Base-by-base conservation (phyloP, 2,888 invertebrate species). In the Apoda limacodes region DNA sequence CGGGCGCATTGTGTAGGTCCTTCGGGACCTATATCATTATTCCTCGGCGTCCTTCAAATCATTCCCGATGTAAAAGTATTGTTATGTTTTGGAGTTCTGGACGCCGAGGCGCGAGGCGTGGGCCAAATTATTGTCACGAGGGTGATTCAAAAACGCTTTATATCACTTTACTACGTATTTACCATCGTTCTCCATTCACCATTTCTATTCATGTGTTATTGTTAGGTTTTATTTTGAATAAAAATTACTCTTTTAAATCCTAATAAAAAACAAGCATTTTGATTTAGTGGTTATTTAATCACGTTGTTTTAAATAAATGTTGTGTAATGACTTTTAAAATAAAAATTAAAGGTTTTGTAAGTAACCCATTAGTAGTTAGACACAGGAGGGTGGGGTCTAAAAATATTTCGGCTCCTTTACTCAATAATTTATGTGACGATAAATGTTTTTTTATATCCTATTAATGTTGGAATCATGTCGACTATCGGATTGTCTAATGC, bases 11-110 rank as follows among this genome's bases (percentile, higher is more conserved):
- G 74, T 78, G 63, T 60, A 39, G 50, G 62, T 76, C 78, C 76
- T 71, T 60, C 47, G 78, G 68, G 76, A 75, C 69, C 69, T 71
- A 74, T 72, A 67, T 71, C 70, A 74, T 76, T 71, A 69, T 68
- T 64, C 60, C 52, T 60, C 49, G 41, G 55, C 52, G 74, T 74
- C 76, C 76, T 76, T 62, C 67, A 65, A 69, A 74, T 65, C 66
- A 57, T 57, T 57, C 65, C 60, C 65, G 56, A 53, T 62, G 64
- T 65, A 63, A 62, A 61, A 65, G 67, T 68, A 66, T 74, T 72
- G 67, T 72, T 64, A 58, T 60, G 57, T 58, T 59, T 52, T 49
- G 50, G 52, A 57, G 49, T 61, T 60, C 60, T 59, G 60, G 62
- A 62, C 55, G 32, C 50, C 39, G n/a, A n/a, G n/a, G n/a, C n/a